Evolutionary conservation across 2,888 invertebrate genomes (phyloP).

Genomic region (Apeira syringaria): DNA sequence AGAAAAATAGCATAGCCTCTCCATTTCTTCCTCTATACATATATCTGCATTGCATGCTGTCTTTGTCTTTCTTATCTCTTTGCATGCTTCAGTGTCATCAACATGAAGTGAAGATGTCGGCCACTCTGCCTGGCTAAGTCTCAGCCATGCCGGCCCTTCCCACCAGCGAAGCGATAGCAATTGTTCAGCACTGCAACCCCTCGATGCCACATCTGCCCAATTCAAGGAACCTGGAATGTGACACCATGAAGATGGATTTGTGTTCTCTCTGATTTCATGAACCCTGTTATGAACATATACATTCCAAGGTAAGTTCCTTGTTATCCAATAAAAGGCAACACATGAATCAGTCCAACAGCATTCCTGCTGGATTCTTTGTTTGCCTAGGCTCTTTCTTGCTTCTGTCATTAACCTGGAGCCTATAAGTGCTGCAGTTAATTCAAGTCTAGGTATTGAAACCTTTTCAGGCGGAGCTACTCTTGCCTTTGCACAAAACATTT

Average conservation of each 20-base stretch:
- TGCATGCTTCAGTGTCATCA: not conserved
- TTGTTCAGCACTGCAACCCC: slow-evolving; percentile 19
- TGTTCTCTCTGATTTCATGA: slow-evolving; percentile 16
- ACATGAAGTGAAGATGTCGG: not conserved
- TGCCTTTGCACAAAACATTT: not conserved
- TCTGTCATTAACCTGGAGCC: slow-evolving; percentile 8
- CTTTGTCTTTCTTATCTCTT: not conserved
- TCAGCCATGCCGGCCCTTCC: slow-evolving; percentile 7
- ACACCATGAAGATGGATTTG: slow-evolving; percentile 6
- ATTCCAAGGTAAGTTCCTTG: slow-evolving; percentile 10
- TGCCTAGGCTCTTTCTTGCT: not conserved
- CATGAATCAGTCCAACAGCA: slow-evolving; percentile 19
- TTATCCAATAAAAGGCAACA: slow-evolving; percentile 19
- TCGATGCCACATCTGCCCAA: slow-evolving; percentile 22
- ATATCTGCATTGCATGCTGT: not conserved
- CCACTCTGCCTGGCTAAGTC: not conserved
- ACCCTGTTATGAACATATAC: slow-evolving; percentile 20
- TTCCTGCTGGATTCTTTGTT: not conserved
- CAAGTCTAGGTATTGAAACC: slow-evolving; percentile 14
- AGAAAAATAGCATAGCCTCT: slow-evolving; percentile 4
- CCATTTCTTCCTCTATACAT: not conserved
- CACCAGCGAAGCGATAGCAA: slow-evolving; percentile 16
- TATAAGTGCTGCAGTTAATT: slow-evolving; percentile 12
- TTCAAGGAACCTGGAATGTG: slow-evolving; percentile 21
- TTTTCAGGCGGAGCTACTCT: slow-evolving; percentile 13